Percentiles rank a stretch among this genome's conserved stretches.
phyloP scores from a whole-genome alignment of 2,888 invertebrate species.

The Nomada fabriciana region DNA sequence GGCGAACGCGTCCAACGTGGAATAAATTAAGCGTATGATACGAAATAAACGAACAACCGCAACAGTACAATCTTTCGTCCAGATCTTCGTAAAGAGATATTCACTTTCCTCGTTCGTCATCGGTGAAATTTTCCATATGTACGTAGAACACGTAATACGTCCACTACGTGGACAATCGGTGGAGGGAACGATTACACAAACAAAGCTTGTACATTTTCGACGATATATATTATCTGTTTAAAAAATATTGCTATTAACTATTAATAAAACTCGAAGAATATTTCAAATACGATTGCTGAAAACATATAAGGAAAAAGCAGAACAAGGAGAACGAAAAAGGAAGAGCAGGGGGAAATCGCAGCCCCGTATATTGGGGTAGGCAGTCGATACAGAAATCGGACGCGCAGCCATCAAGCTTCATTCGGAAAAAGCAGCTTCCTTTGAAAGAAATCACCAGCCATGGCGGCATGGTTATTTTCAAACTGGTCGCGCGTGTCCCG shows the following conservation, averaged over 20 bases:
- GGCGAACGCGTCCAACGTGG: constrained; percentile 56
- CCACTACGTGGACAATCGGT: too few species aligned
- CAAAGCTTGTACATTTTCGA: too few species aligned
- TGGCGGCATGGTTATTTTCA: constrained; percentile 53
- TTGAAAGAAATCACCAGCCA: constrained; percentile 47
- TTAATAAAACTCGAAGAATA: too few species aligned
- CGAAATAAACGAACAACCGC: not conserved
- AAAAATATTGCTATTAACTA: too few species aligned
- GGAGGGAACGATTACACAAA: too few species aligned
- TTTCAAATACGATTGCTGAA: not conserved
- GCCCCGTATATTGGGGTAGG: not conserved
- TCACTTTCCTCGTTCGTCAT: not conserved
- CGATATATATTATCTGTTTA: too few species aligned
- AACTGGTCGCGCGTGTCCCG: constrained; percentile 29
- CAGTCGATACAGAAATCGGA: constrained; percentile 4
- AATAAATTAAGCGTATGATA: constrained; percentile 62
- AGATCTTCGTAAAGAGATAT: not conserved
- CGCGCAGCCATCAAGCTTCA: not conserved
- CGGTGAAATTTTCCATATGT: not conserved
- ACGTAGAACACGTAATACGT: too few species aligned
- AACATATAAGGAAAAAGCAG: not conserved
- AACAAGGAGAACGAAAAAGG: not conserved
- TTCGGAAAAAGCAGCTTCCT: constrained; percentile 36
- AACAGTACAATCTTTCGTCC: not conserved
- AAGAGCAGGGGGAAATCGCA: not conserved